phyloP scores from a whole-genome alignment of 2,888 invertebrate species.

The Spodoptera picta region DNA sequence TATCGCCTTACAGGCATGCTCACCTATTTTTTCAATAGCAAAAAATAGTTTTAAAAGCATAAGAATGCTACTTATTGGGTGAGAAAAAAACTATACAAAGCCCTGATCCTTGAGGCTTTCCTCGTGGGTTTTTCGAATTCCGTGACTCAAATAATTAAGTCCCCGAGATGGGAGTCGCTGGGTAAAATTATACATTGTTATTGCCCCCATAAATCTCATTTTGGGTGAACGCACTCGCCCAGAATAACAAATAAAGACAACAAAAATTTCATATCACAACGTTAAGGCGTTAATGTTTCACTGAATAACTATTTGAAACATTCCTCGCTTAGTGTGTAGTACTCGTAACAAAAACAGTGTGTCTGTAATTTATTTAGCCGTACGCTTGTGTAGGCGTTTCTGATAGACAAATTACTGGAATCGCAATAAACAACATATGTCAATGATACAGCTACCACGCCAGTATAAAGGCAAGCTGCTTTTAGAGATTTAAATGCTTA shows the following conservation, averaged over 20 bases:
- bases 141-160: slow-evolving; percentile 88
- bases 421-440: slow-evolving; percentile 22
- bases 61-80: slow-evolving; percentile 70
- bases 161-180: slow-evolving; percentile 77
- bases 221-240: slow-evolving; percentile 77
- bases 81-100: slow-evolving; percentile 78
- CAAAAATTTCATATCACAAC: slow-evolving; percentile 67
- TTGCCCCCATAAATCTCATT: slow-evolving; percentile 85
- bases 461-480: slow-evolving; percentile 24
- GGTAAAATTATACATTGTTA: slow-evolving; percentile 86
- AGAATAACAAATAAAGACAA: slow-evolving; percentile 79
- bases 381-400: slow-evolving; percentile 18
- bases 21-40: slow-evolving; percentile 83
- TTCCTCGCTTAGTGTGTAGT: slow-evolving; percentile 11
- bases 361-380: slow-evolving; percentile 22
- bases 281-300: slow-evolving; percentile 42
- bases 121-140: slow-evolving; percentile 83
- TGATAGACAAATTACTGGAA: slow-evolving; percentile 44
- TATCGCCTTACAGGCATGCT: slow-evolving; percentile 81
- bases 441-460: slow-evolving; percentile 18
- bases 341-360: slow-evolving; percentile 9
- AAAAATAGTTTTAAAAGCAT: slow-evolving; percentile 79
- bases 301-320: slow-evolving; percentile 25
- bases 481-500: slow-evolving; percentile 17
- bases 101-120: slow-evolving; percentile 82